These are phyloP conservation scores for Betta splendens DNA, from an alignment of 2,797 vertebrate genomes.

Conservation along the genomic window DNA sequence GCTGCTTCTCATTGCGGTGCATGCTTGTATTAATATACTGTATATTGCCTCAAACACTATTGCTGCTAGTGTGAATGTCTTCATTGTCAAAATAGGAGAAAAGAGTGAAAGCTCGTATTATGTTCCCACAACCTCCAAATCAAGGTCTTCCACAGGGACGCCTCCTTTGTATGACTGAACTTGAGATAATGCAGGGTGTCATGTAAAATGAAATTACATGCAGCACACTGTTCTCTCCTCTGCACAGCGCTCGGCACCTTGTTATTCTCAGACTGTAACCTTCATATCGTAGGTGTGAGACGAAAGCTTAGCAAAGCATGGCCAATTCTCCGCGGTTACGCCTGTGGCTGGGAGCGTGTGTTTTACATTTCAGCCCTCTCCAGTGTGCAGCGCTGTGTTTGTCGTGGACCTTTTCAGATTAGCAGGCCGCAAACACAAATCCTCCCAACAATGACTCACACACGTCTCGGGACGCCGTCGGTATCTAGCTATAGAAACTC, in stretches of 20 bases:
- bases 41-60: slow-evolving; percentile 12
- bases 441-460: slow-evolving; percentile 33
- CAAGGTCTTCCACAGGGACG: slow-evolving; percentile 55
- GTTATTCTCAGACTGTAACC: slow-evolving; percentile 51
- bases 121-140: slow-evolving; percentile 38
- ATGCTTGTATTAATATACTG: slow-evolving; percentile 25
- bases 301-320: slow-evolving; percentile 56
- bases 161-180: slow-evolving; percentile 55
- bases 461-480: slow-evolving; percentile 23
- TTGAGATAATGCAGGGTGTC: slow-evolving; percentile 61
- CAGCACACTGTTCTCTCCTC: slow-evolving; percentile 36
- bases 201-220: slow-evolving; percentile 59
- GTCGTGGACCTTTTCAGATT: slow-evolving; percentile 48
- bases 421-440: slow-evolving; percentile 50
- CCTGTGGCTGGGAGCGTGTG: slow-evolving; percentile 18
- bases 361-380: slow-evolving; percentile 39
- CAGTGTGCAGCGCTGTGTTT: slow-evolving; percentile 36
- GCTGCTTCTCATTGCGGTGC: slow-evolving; percentile 18
- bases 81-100: slow-evolving; percentile 38
- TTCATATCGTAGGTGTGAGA: slow-evolving; percentile 55
- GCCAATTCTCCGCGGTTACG: slow-evolving; percentile 43
- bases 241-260: slow-evolving; percentile 22
- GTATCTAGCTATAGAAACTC: slow-evolving; percentile 27
- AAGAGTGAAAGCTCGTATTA: slow-evolving; percentile 25
- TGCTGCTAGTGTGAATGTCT: slow-evolving; percentile 20